Percentiles rank a stretch among this genome's conserved stretches.
phyloP scores from a whole-genome alignment of 2,797 vertebrate species.

The Peromyscus melanophrys region DNA sequence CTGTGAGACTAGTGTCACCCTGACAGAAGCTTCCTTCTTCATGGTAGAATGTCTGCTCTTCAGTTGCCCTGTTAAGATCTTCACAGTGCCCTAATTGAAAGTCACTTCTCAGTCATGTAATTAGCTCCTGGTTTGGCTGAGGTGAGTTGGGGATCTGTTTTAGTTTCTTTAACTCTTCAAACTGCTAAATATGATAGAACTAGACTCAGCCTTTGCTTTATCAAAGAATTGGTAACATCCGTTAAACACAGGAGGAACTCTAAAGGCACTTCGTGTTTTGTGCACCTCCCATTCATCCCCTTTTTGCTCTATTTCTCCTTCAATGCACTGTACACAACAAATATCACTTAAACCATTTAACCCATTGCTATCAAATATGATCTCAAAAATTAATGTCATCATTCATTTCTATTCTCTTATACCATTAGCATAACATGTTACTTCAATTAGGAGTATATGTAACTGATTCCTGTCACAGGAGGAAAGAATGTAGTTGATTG shows the following conservation, averaged over 20 bases:
- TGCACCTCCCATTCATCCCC: background rate
- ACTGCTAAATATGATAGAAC: background rate
- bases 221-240: slow-evolving; percentile 9
- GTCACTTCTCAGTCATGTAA: background rate
- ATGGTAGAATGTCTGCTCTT: background rate
- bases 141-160: slow-evolving; percentile 32
- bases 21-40: slow-evolving; percentile 31
- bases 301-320: background rate
- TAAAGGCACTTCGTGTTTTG: slow-evolving; percentile 35
- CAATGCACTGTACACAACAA: background rate
- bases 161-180: slow-evolving; percentile 25
- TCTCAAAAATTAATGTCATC: background rate
- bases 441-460: background rate
- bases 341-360: slow-evolving; percentile 9
- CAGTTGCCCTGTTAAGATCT: background rate
- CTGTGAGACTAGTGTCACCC: slow-evolving; percentile 32
- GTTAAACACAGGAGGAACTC: slow-evolving; percentile 43
- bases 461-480: background rate
- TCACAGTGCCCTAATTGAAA: background rate
- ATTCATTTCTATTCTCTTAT: background rate
- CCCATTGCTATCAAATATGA: background rate
- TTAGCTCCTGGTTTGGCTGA: slow-evolving; percentile 7
- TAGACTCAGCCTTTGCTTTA: slow-evolving; percentile 50
- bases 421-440: background rate
- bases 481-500: background rate